Conservation (phyloP, 2,888 invertebrate genomes). For the Patella pellucida region DNA sequence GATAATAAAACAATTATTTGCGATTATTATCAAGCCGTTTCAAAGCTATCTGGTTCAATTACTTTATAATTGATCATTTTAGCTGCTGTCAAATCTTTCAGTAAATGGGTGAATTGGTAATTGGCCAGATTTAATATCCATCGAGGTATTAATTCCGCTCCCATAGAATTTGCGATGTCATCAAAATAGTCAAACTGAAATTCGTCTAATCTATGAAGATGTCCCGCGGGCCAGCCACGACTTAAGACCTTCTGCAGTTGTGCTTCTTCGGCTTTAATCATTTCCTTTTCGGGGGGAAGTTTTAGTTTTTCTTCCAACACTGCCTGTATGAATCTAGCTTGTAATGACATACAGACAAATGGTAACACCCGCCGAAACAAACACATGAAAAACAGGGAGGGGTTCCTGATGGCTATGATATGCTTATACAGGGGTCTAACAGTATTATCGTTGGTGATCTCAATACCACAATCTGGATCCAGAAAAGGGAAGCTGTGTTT, state of each 20-base stretch:
- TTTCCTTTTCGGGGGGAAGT: slow-evolving; percentile 77
- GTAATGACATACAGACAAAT: too few species aligned
- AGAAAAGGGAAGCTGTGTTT: slow-evolving; percentile 84
- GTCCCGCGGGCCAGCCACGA: slow-evolving; percentile 79
- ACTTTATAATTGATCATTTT: slow-evolving; percentile 41
- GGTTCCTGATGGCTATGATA: slow-evolving; percentile 84
- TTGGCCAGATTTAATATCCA: slow-evolving; percentile 83
- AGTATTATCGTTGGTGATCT: slow-evolving; percentile 81
- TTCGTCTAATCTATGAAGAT: slow-evolving; percentile 87
- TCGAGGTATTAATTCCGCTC: slow-evolving; percentile 77
- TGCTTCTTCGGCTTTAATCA: slow-evolving; percentile 79
- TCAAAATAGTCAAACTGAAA: slow-evolving; percentile 81
- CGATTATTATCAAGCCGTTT: too few species aligned
- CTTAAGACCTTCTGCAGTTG: slow-evolving; percentile 77
- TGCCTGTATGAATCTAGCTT: slow-evolving; percentile 52
- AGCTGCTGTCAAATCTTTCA: slow-evolving; percentile 36
- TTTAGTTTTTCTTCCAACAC: slow-evolving; percentile 77
- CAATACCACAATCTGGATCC: slow-evolving; percentile 78
- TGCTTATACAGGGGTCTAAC: slow-evolving; percentile 90
- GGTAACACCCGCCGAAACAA: slow-evolving; percentile 29
- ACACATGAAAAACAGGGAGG: slow-evolving; percentile 86
- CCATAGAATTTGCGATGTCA: slow-evolving; percentile 78
- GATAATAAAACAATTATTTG: too few species aligned
- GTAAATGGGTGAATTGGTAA: slow-evolving; percentile 66
- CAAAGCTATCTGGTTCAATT: slow-evolving; percentile 23